Evolutionary conservation across 1,140 invertebrate genomes (phyloP).

Genomic region (Solen grandis): DNA sequence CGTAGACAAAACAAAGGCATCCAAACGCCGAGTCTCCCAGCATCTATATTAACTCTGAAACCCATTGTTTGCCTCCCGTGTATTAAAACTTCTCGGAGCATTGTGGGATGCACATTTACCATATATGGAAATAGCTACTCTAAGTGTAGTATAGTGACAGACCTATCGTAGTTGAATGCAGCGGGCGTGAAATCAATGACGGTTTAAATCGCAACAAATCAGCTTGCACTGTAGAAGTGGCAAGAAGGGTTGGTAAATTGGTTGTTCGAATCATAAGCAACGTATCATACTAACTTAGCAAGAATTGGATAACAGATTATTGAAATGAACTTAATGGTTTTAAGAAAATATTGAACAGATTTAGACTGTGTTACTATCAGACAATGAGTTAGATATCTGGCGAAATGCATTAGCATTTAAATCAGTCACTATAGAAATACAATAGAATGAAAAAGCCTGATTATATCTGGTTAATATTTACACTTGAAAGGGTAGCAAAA

Average conservation of each 20-base stretch:
- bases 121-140: slow-evolving; percentile 49
- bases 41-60: slow-evolving; percentile 48
- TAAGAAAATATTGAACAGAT: slow-evolving; percentile 41
- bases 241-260: no score
- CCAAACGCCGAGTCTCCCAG: no score
- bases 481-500: slow-evolving; percentile 22
- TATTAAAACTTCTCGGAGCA: slow-evolving; percentile 3
- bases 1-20: slow-evolving; percentile 47
- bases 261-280: no score
- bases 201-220: slow-evolving; percentile 50
- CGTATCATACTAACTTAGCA: no score
- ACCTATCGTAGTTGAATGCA: slow-evolving; percentile 12
- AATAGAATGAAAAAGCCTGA: slow-evolving; percentile 32
- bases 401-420: slow-evolving; percentile 58
- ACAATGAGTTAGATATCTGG: slow-evolving; percentile 53
- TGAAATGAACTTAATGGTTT: slow-evolving; percentile 9
- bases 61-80: slow-evolving; percentile 43
- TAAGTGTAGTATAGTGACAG: slow-evolving; percentile 19
- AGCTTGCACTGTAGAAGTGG: no score
- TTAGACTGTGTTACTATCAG: slow-evolving; percentile 31
- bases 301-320: slow-evolving; percentile 12
- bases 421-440: slow-evolving; percentile 50
- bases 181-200: slow-evolving; percentile 51
- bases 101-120: slow-evolving; percentile 51
- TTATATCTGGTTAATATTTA: slow-evolving; percentile 57